Percentiles rank a stretch among this genome's conserved stretches.
phyloP scores from a whole-genome alignment of 2,888 invertebrate species.

The Bombylius major region DNA sequence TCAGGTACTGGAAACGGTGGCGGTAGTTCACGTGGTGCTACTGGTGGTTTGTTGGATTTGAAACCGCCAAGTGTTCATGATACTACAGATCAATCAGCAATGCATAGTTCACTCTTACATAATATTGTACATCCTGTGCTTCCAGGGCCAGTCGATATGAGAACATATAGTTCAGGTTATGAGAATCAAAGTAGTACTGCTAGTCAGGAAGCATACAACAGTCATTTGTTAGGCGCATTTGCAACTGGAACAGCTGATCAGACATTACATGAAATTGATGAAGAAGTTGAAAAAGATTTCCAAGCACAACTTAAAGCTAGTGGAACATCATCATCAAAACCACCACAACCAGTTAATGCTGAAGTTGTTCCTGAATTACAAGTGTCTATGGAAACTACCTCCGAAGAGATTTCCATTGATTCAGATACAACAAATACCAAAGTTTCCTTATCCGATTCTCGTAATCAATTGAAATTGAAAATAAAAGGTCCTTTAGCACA shows the following conservation, averaged over 20 bases:
- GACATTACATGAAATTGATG: conserved; percentile 59
- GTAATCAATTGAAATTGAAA: conserved; percentile 79
- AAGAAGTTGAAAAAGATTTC: conserved; percentile 65
- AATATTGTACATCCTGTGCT: conserved; percentile 58
- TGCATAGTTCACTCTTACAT: conserved; percentile 34
- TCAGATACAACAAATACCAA: conserved; percentile 46
- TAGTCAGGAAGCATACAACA: conserved; percentile 45
- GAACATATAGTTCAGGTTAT: conserved; percentile 57
- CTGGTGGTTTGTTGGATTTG: conserved; percentile 29
- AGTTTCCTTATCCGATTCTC: conserved; percentile 63
- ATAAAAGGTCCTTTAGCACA: conserved; percentile 81
- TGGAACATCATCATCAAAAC: conserved; percentile 34
- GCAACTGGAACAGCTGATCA: conserved; percentile 56
- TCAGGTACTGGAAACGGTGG: conserved; percentile 17
- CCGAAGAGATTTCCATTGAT: conserved; percentile 37
- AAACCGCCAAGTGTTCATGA: conserved; percentile 39
- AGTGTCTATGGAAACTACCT: conserved; percentile 35
- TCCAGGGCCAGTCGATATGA: conserved; percentile 82
- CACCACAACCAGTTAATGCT: conserved; percentile 17
- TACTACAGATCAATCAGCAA: conserved; percentile 14
- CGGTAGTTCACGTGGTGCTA: background rate
- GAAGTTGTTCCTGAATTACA: conserved; percentile 26
- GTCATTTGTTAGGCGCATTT: conserved; percentile 52
- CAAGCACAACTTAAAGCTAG: conserved; percentile 53
- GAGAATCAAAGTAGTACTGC: conserved; percentile 40